These are phyloP conservation scores for Ondatra zibethicus DNA, from an alignment of 2,113 vertebrate species.

Conservation along the genomic window DNA sequence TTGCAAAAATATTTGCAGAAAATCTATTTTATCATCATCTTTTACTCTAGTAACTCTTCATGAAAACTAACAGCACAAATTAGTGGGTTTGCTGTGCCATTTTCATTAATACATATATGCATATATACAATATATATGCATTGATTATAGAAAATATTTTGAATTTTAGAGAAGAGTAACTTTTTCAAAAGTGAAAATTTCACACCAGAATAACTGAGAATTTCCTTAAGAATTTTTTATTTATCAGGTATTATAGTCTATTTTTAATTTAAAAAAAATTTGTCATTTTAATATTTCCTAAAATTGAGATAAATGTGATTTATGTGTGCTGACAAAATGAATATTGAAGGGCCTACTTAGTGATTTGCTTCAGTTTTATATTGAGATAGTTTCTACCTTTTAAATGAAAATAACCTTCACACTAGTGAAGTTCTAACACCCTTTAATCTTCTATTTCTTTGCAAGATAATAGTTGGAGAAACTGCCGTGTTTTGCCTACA, in stretches of 20 bases:
- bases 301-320: not conserved
- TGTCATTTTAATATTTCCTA: not conserved
- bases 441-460: conserved; percentile 81
- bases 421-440: conserved; percentile 77
- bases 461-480: conserved; percentile 96
- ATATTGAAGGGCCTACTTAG: not conserved
- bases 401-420: conserved; percentile 26
- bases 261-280: conserved; percentile 1
- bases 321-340: not conserved
- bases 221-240: not conserved
- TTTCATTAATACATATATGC: not conserved
- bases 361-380: not conserved
- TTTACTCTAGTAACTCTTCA: not conserved
- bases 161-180: not conserved
- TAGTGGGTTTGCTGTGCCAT: not conserved
- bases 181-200: not conserved
- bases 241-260: not conserved
- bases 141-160: not conserved
- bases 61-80: not conserved
- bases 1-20: not conserved
- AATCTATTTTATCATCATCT: not conserved
- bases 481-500: conserved; percentile 97
- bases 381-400: not conserved
- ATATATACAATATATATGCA: not conserved
- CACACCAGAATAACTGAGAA: not conserved